phyloP scores from a whole-genome alignment of 2,888 invertebrate species.

The Drosophila paranaensis region DNA sequence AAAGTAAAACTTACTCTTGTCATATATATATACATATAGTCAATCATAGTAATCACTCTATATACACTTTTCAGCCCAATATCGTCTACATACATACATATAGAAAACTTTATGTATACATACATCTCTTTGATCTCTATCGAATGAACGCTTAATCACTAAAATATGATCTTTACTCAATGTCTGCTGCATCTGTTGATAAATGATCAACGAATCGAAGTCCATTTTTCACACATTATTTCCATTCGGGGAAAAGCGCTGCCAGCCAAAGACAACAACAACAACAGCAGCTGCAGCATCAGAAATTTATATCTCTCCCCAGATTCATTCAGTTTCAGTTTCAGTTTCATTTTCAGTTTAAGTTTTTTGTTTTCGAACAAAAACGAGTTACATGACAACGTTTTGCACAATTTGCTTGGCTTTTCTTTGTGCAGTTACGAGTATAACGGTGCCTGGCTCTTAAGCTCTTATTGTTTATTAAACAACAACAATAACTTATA shows the following conservation, averaged over 20 bases:
- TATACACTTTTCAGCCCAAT: not conserved
- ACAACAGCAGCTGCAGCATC: not conserved
- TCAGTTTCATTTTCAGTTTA: constrained; percentile 22
- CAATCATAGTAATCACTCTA: not conserved
- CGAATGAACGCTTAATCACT: constrained; percentile 8
- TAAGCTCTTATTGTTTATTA: constrained; percentile 65
- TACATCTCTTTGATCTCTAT: constrained; percentile 6
- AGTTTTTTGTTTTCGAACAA: constrained; percentile 21
- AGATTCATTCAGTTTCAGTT: constrained; percentile 40
- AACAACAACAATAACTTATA: constrained; percentile 39
- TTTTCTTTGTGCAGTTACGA: constrained; percentile 54
- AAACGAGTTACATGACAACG: constrained; percentile 59
- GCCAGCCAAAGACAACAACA: not conserved
- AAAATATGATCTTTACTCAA: constrained; percentile 1
- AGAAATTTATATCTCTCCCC: constrained; percentile 13
- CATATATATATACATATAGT: not conserved
- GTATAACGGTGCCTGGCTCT: constrained; percentile 62
- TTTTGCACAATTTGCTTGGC: constrained; percentile 63
- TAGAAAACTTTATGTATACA: not conserved
- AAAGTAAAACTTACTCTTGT: not conserved
- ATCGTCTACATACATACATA: not conserved
- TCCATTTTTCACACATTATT: constrained; percentile 46
- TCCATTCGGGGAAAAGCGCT: constrained; percentile 34
- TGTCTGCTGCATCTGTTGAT: constrained; percentile 2
- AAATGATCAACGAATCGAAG: constrained; percentile 19